Evolutionary conservation across 2,797 vertebrate species (phyloP), one percentile per base, ranked within the genome.

Genomic region (Brotula barbata): DNA sequence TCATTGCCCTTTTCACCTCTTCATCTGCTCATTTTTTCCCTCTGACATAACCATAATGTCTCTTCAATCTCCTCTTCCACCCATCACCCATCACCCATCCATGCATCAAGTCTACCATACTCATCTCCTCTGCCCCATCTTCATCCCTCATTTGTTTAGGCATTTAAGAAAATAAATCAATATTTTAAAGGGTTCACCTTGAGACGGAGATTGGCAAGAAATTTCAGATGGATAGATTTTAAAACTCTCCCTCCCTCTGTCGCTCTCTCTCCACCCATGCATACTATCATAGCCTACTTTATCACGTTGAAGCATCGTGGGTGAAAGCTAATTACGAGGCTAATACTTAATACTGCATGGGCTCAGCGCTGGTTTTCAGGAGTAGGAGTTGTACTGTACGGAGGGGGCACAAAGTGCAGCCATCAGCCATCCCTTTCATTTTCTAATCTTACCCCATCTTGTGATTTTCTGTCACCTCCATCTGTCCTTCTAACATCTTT

Each of bases 241-340:
- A 41, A 41, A 4, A 4, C 25, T 28, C 25, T 28, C 25, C 8
- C 25, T 28, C 25, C 8, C 4, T 28, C 25, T 28, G 4, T 28
- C 25, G 45, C 15, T 7, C 39, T 21, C 5, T 45, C 70, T 70
- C 58, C 67, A 57, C 57, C 42, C 73, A 75, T 57, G 64, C 50
- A 17, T 80, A 58, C 58, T 68, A 59, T 68, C 76, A 71, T 55
- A 58, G 57, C 36, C 36, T 34, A 71, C 59, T 80, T 81, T 45
- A 77, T 81, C 78, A 68, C n/a, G 55, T 36, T 28, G 67, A 77
- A 73, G 69, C 57, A 55, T 56, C 40, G 55, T 54, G 69, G 69
- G 53, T 84, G 82, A 83, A 77, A 80, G 77, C 77, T 85, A 89
- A 87, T 87, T 88, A 84, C 76, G 33, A 64, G 56, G 52, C 71